phyloP scores from a whole-genome alignment of 2,888 invertebrate genomes.

The Alitta virens region DNA sequence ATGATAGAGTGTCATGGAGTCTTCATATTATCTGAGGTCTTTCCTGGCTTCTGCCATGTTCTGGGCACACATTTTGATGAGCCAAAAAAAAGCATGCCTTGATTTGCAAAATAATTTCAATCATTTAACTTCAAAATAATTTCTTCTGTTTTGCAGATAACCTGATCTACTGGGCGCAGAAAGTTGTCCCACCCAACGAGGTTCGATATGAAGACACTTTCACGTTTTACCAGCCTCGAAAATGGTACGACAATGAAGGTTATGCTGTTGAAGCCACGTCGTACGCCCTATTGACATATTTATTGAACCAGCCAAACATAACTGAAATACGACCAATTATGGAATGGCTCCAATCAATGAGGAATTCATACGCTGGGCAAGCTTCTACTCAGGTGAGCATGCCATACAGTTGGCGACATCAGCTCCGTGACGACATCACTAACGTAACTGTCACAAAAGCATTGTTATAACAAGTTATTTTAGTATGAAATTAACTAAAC shows the following conservation, averaged over 20 bases:
- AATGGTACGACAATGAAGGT: conserved; percentile 77
- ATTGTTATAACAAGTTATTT: too few relatives aligned
- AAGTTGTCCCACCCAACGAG: conserved; percentile 41
- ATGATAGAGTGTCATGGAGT: too few relatives aligned
- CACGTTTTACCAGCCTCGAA: conserved; percentile 81
- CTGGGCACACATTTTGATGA: too few relatives aligned
- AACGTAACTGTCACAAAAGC: too few relatives aligned
- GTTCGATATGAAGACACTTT: conserved; percentile 44
- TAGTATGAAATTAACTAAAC: too few relatives aligned
- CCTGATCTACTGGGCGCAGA: conserved; percentile 47
- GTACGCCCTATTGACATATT: conserved; percentile 82
- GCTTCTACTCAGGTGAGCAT: conserved; percentile 47
- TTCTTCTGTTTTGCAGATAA: conserved; percentile 1
- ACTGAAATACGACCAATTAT: conserved; percentile 39
- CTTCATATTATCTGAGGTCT: too few relatives aligned
- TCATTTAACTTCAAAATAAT: too few relatives aligned
- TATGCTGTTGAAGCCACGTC: conserved; percentile 91
- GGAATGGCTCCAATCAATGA: conserved; percentile 53
- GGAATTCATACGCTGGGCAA: conserved; percentile 51
- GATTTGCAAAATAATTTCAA: too few relatives aligned
- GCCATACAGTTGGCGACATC: too few relatives aligned
- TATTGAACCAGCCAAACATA: conserved; percentile 28
- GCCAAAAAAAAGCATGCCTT: too few relatives aligned
- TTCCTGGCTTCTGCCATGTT: too few relatives aligned
- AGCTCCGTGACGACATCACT: too few relatives aligned